Percentiles rank a stretch among this genome's conserved stretches.
phyloP scores from a whole-genome alignment of 2,888 invertebrate species.

The Emmelina monodactyla region DNA sequence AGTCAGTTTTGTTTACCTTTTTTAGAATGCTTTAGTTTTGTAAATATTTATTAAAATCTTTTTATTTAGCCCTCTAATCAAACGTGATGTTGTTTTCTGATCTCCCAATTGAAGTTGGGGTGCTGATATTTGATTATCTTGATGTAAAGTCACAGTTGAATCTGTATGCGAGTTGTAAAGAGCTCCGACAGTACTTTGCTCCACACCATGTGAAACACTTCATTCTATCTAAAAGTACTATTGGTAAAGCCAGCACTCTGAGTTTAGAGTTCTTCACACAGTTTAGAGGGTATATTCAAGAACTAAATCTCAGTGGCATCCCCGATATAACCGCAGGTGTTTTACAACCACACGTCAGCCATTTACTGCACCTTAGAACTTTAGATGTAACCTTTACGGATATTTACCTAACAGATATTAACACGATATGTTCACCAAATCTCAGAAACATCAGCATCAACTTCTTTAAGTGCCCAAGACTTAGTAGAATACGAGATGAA shows the following conservation, averaged over 20 bases:
- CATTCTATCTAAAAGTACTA: constrained; percentile 20
- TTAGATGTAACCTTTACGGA: constrained; percentile 28
- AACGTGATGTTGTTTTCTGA: neutral
- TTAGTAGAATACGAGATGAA: constrained; percentile 14
- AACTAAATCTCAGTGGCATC: constrained; percentile 24
- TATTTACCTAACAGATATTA: constrained; percentile 23
- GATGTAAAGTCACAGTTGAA: constrained; percentile 19
- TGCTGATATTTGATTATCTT: constrained; percentile 19
- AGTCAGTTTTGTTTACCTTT: too few relatives aligned
- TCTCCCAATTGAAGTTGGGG: constrained; percentile 17
- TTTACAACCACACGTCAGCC: constrained; percentile 18
- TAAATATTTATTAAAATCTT: too few relatives aligned
- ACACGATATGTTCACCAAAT: constrained; percentile 20
- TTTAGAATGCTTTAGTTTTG: too few relatives aligned
- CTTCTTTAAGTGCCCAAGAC: constrained; percentile 22
- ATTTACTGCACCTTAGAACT: constrained; percentile 20
- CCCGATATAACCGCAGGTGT: constrained; percentile 20
- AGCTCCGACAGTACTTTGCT: constrained; percentile 21
- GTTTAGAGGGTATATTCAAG: constrained; percentile 19
- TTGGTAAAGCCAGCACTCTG: constrained; percentile 21
- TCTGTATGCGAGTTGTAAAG: constrained; percentile 16
- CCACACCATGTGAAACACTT: constrained; percentile 21
- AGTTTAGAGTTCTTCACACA: constrained; percentile 20
- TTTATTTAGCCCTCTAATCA: too few relatives aligned
- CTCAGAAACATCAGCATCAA: constrained; percentile 25